Evolutionary conservation across 1,140 invertebrate species (phyloP), one percentile per base, ranked within the genome.

Genomic region (Zophobas morio): DNA sequence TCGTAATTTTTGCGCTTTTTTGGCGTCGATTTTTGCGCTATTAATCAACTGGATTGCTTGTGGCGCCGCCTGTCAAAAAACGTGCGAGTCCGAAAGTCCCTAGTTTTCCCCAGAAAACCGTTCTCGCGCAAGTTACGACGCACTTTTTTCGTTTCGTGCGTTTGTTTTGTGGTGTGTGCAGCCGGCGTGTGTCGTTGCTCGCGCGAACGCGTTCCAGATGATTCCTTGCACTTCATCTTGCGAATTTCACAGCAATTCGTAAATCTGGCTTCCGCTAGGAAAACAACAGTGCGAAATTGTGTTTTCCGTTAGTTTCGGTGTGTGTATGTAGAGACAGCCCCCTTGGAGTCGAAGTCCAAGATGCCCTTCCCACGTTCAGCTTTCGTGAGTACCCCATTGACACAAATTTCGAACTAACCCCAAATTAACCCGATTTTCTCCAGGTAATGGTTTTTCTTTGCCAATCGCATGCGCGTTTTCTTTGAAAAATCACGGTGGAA

Each of bases 181-280:
- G 46, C 46, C 35, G 3, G 35, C 32, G 51, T 33, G 34, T 56
- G 71, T 42, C 37, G 20, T 34, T 8, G 46, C n/a, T 73, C 20
- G 71, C 54, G 8, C 71, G 51, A 33, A 73, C n/a, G 33, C 54
- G 36, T 73, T 73, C 71, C 71, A 73, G 71, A 73, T 73, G 71
- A 73, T 73, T 73, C 71, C 39, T 32, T 72, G 66, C 33, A 36
- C 35, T 72, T 72, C 51, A 72, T 72, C 51, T 72, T 8, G 51
- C 70, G 51, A 72, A 72, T 51, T 72, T 71, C 37, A 72, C 35
- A 8, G n/a, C 6, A 72, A 36, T 72, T 53, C 6, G 51, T 53
- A 51, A 53, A 51, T 72, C 51, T 53, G 51, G 46, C 70, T 20
- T 72, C 34, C 8, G 49, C 35, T 36, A 33, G 51, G 51, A 34